Evolutionary conservation across 2,888 invertebrate species (phyloP), one percentile per base, ranked within the genome.

Genomic region (Mayetiola destructor): DNA sequence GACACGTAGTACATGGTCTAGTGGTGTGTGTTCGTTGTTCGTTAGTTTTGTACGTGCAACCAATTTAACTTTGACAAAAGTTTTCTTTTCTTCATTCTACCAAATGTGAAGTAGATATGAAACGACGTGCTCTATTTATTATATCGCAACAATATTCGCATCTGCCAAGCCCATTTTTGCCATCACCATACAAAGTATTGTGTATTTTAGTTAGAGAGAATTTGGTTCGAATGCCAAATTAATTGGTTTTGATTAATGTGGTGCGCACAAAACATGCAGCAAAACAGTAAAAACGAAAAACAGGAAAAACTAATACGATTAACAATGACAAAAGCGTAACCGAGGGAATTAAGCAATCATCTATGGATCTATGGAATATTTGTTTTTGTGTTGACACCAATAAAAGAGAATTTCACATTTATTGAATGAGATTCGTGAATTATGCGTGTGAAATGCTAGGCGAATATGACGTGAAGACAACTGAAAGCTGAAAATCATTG

Each of bases 161-260:
- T n/a, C n/a, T n/a, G n/a, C n/a, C n/a, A n/a, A n/a, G n/a, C n/a
- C n/a, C n/a, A n/a, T n/a, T n/a, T n/a, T n/a, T n/a, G n/a, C n/a
- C n/a, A n/a, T n/a, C n/a, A n/a, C n/a, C n/a, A n/a, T n/a, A n/a
- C n/a, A n/a, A n/a, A n/a, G n/a, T n/a, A n/a, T n/a, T n/a, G n/a
- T n/a, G n/a, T n/a, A n/a, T n/a, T n/a, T n/a, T n/a, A n/a, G n/a
- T n/a, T n/a, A n/a, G n/a, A n/a, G n/a, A n/a, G n/a, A n/a, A n/a
- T n/a, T n/a, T n/a, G n/a, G n/a, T n/a, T n/a, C n/a, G n/a, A n/a
- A n/a, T n/a, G n/a, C n/a, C n/a, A n/a, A 27, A 48, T 48, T 48
- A 48, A 48, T 48, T 48, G 48, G 3, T 48, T 48, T 48, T 48
- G 48, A 48, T 48, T 48, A 48, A 48, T 48, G 29, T 48, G 48